Conservation (phyloP, 2,797 vertebrate genomes). For the Argentina silus region DNA sequence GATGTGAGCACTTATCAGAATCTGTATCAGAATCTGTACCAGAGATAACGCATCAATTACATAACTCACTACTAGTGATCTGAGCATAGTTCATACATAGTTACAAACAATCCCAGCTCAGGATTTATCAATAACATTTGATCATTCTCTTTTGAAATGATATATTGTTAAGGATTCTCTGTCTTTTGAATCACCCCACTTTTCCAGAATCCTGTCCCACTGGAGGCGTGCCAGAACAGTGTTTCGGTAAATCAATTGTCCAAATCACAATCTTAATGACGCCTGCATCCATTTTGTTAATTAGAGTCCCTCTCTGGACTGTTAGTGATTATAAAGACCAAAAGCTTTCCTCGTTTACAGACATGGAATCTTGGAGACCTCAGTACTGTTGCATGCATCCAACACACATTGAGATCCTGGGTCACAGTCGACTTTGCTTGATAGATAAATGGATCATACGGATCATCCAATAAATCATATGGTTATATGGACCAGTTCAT, state of each 20-base stretch:
- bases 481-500: not conserved
- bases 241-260: conserved; percentile 46
- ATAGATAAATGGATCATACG: no score
- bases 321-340: conserved; percentile 35
- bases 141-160: not conserved
- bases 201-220: conserved; percentile 8
- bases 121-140: not conserved
- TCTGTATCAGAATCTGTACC: not conserved
- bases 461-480: not conserved
- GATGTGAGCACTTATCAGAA: conserved; percentile 9
- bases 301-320: conserved; percentile 18
- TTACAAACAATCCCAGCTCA: not conserved
- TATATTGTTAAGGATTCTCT: not conserved
- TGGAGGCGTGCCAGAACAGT: conserved; percentile 11
- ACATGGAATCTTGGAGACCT: conserved; percentile 5
- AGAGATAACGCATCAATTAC: not conserved
- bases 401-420: not conserved
- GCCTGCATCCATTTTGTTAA: conserved; percentile 41
- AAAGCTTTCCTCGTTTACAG: conserved; percentile 26
- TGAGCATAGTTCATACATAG: not conserved
- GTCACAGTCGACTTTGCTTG: not conserved
- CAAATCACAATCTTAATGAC: conserved; percentile 55
- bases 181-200: conserved; percentile 31
- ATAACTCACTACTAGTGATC: not conserved
- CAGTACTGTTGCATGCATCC: not conserved